phyloP scores from a whole-genome alignment of 2,888 invertebrate genomes.

The Altica lythri region DNA sequence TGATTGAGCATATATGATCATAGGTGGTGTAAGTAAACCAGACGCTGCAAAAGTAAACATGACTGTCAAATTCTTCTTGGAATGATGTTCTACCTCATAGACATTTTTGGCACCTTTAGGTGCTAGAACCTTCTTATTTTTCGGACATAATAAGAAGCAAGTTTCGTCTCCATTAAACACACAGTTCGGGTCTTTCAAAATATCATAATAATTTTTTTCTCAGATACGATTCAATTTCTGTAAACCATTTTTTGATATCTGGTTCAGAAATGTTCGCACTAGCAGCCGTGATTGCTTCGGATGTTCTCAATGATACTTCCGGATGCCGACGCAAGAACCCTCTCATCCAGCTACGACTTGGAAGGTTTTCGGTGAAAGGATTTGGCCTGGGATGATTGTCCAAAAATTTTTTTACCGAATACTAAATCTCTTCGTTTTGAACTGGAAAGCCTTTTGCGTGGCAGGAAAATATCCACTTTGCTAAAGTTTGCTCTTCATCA shows the following conservation, averaged over 20 bases:
- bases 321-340: neutral
- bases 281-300: conserved; percentile 37
- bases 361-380: conserved; percentile 28
- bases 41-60: neutral
- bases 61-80: neutral
- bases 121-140: conserved; percentile 25
- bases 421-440: conserved; percentile 26
- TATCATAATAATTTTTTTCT: conserved; percentile 9
- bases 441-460: conserved; percentile 24
- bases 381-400: conserved; percentile 24
- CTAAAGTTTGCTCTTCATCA: conserved; percentile 4
- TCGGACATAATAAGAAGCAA: conserved; percentile 25
- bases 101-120: conserved; percentile 23
- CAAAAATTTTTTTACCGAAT: conserved; percentile 27
- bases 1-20: too few species aligned
- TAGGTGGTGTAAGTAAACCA: neutral
- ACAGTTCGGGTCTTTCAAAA: conserved; percentile 32
- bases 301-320: neutral
- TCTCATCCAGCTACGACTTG: conserved; percentile 19
- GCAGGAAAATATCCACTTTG: conserved; percentile 1
- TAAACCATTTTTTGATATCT: conserved; percentile 38
- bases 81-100: conserved; percentile 20
- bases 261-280: conserved; percentile 40
- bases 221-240: too few species aligned
- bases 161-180: conserved; percentile 37